Conservation (phyloP, 2,888 invertebrate species). For the Aspidiotus destructor region DNA sequence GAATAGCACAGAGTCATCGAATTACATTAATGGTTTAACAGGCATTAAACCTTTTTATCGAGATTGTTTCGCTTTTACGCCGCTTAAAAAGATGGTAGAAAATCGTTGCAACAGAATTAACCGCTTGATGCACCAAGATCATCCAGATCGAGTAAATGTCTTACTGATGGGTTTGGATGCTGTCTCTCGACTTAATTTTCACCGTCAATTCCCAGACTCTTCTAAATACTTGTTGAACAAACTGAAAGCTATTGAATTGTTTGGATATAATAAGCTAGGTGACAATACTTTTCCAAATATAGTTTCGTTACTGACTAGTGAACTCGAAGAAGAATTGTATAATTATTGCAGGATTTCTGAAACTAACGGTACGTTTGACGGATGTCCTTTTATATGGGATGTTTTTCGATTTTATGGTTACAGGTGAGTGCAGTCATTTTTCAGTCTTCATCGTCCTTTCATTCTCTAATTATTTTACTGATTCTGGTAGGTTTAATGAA, state of each 20-base stretch:
- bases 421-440: background rate
- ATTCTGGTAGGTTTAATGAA: too few relatives aligned
- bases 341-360: constrained; percentile 50
- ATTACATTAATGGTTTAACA: background rate
- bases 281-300: constrained; percentile 91
- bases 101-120: constrained; percentile 6
- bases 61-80: constrained; percentile 37
- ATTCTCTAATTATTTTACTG: too few relatives aligned
- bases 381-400: constrained; percentile 77
- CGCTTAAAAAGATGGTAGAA: constrained; percentile 12
- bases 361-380: constrained; percentile 55
- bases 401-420: constrained; percentile 56
- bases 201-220: constrained; percentile 68
- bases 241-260: constrained; percentile 61
- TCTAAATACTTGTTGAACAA: constrained; percentile 49
- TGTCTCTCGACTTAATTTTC: constrained; percentile 73
- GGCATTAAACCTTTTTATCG: constrained; percentile 23
- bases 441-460: too few relatives aligned
- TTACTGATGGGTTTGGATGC: constrained; percentile 76
- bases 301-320: constrained; percentile 66
- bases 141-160: constrained; percentile 42
- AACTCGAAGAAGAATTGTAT: constrained; percentile 55
- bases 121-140: too few relatives aligned
- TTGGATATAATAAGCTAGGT: constrained; percentile 86
- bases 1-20: constrained; percentile 34